phyloP scores from a whole-genome alignment of 2,888 invertebrate genomes.

The Norana najaformis region DNA sequence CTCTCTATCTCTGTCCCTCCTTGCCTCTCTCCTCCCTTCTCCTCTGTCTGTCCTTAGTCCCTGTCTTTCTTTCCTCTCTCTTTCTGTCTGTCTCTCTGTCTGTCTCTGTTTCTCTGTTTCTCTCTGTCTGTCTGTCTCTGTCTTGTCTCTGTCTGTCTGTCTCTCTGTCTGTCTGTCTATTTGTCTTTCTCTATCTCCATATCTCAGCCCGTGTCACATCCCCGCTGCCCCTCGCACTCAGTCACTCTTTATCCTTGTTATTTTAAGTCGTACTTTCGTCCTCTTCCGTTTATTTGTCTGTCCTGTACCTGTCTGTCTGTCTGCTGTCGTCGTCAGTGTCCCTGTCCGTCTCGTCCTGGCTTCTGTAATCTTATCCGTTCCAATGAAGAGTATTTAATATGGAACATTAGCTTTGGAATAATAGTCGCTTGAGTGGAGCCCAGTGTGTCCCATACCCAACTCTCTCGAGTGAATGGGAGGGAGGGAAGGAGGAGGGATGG shows the following conservation, averaged over 20 bases:
- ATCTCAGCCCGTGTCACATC: too few species aligned
- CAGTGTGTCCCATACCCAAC: not conserved
- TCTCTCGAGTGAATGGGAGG: not conserved
- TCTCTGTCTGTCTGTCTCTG: not conserved
- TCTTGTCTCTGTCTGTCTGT: not conserved
- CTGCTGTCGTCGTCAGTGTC: not conserved
- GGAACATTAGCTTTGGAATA: not conserved
- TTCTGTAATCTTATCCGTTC: not conserved
- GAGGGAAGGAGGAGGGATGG: not conserved
- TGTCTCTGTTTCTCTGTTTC: not conserved
- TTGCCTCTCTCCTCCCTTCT: not conserved
- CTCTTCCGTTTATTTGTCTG: not conserved
- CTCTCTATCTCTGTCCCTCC: too few species aligned
- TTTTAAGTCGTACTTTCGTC: too few species aligned
- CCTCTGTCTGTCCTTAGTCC: not conserved
- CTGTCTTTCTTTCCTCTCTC: not conserved
- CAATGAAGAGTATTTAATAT: conserved; percentile 1
- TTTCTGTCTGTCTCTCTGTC: not conserved
- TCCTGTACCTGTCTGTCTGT: not conserved
- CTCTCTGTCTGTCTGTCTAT: not conserved
- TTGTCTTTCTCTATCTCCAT: too few species aligned
- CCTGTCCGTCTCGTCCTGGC: not conserved
- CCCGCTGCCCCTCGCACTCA: too few species aligned
- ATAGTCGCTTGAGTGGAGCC: not conserved
- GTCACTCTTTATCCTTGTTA: too few species aligned